Conservation (phyloP, 1,140 invertebrate genomes). For the Drusus annulatus region DNA sequence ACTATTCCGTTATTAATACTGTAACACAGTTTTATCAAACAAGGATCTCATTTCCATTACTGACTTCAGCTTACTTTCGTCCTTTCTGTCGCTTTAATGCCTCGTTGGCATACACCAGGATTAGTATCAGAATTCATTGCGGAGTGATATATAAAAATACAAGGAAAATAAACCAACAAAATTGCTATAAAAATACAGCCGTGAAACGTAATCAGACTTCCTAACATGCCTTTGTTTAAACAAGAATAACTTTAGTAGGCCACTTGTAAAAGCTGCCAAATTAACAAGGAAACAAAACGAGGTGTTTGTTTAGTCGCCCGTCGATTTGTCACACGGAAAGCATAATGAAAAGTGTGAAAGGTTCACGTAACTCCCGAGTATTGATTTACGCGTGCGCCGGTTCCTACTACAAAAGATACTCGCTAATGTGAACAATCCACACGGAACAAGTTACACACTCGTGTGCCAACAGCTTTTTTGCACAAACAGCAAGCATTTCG, state of each 20-base stretch:
- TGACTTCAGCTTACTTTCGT: too few relatives aligned
- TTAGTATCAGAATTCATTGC: too few relatives aligned
- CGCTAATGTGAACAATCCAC: not conserved
- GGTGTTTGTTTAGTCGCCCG: not conserved
- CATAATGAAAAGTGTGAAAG: slow-evolving; percentile 12
- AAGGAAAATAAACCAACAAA: too few relatives aligned
- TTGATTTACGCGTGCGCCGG: not conserved
- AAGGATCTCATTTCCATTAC: too few relatives aligned
- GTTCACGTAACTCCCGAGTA: not conserved
- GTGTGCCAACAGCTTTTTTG: too few relatives aligned
- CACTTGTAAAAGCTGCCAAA: not conserved
- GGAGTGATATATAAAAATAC: too few relatives aligned
- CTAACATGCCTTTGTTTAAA: not conserved
- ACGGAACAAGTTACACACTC: not conserved
- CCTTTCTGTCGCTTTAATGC: too few relatives aligned
- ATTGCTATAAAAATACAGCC: not conserved
- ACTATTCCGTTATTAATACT: too few relatives aligned
- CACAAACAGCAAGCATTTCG: not conserved
- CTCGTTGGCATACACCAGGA: too few relatives aligned
- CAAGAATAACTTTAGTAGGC: not conserved
- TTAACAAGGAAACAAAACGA: not conserved
- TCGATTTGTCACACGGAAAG: not conserved
- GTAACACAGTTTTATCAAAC: too few relatives aligned
- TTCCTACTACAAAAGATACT: not conserved
- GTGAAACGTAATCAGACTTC: not conserved